Base-by-base conservation (phyloP, 2,888 invertebrate species). In the Aphrophora alni region DNA sequence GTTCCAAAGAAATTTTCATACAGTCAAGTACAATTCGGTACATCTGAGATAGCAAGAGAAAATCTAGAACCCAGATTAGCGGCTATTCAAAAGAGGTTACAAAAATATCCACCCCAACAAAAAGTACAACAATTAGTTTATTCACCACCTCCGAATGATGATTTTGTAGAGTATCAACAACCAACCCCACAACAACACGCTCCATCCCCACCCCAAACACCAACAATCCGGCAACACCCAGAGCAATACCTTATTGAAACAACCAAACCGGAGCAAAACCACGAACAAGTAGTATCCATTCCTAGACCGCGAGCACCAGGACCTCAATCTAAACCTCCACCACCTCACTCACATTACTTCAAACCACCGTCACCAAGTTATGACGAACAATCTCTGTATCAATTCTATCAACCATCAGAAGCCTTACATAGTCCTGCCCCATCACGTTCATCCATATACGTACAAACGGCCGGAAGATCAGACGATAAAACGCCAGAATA, bases 361-460 rank as follows among this genome's bases (percentile, higher is more conserved):
- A 69, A 75, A n/a, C 68, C 77, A 1, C 69, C 59, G 14, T 69
- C 24, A 17, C 38, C 72, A 7, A 59, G 2, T 21, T 59, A 59
- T 8, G 59, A 59, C 10, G 59, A 59, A 21, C 59, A 59, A 59
- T 5, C 59, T 72, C 76, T n/a, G 10, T 70, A 71, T 78, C 77
- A n/a, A 38, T n/a, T 4, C 12, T 38, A 5, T 4, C 25, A 14
- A 26, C 24, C 5, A 12, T 59, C n/a, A 44, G 78, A 80, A 78
- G 78, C 5, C n/a, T 73, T 1, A 59, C 5, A 5, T 21, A 3
- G 21, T 74, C 1, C 79, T 82, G 79, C 82, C 5, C 80, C 83
- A 8, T 82, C 80, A 7, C 80, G 83, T 51, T 84, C 84, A 3
- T 73, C 83, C n/a, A 83, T 83, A 24, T 84, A 80, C 68, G 84